Base-by-base conservation (phyloP, 35 echinoderm and acorn worm species). In the Eucidaris tribuloides region DNA sequence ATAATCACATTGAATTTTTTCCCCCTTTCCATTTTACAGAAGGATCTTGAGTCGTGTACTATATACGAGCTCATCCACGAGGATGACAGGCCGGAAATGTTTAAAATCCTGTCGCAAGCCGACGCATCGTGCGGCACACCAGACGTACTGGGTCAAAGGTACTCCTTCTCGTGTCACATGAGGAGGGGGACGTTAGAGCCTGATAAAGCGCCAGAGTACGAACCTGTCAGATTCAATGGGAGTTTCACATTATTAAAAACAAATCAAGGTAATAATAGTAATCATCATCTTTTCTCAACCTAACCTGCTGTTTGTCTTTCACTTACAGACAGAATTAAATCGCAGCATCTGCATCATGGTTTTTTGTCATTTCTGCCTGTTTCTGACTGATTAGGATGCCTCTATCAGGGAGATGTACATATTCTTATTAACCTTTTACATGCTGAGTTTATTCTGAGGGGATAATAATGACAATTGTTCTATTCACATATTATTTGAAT, bases 11-110 rank as follows among this genome's bases (percentile, higher is more conserved):
- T n/a, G n/a, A n/a, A n/a, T n/a, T n/a, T n/a, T 80, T 62, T 58
- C 36, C 7, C 29, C 42, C 43, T 54, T 34, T 27, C 55, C 44
- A 11, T 40, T 45, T 44, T 82, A 33, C 79, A 97, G 94, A 89
- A 92, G 80, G 94, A 97, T 34, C 81, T 92, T 54, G 68, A 92
- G 63, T 79, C 58, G 39, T 85, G 85, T 55, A 97, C 89, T 18
- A 97, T 97, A 78, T 97, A 97, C 70, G 94, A 97, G 60, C 55
- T 92, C 25, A 81, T 92, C 4, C 94, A 92, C 31, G 94, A 92
- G 71, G 94, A 97, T 64, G 86, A 92, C 86, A 88, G 94, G 64
- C 94, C 89, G 17, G 90, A 97, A 41, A 97, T 97, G 70, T 97
- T 89, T 55, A 97, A 97, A 87, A 97, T 97, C 42, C 78, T 97